Evolutionary conservation across 1,140 invertebrate genomes (phyloP), one percentile per base, ranked within the genome.

Genomic region (Chlorops oryzae): DNA sequence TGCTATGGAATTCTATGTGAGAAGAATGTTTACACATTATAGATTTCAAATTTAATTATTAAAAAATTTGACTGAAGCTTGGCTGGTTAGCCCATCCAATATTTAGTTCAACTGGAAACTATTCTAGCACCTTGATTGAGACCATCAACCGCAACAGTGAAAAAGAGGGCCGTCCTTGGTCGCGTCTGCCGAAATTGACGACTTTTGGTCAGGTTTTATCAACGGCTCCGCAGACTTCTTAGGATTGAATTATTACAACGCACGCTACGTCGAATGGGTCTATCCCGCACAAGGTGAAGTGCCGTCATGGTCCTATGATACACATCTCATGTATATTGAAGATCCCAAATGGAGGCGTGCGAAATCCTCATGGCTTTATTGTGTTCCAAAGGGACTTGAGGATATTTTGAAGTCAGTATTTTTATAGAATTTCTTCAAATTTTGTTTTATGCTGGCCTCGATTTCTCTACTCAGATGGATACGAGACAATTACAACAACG

Each of bases 11-110:
- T 82, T 80, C 56, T 57, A 62, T 18, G 77, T 78, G 59, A 73
- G 70, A 23, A 12, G 32, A 37, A 38, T 43, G 3, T 17, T 24
- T 23, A 15, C 5, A 21, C 18, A 15, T 17, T 44, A 12, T 10
- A 23, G 17, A 27, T 24, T 49, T 23, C 24, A 24, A 5, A 22
- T 7, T 7, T 22, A 21, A 41, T 5, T 23, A 24, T 43, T 5
- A 38, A 17, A 20, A n/a, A 5, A 13, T 21, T 49, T 28, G 5
- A 41, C 73, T 75, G 37, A 59, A 80, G 78, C 71, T 77, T 32
- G 84, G 84, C 12, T 84, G 81, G 81, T 78, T 77, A 45, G 75
- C 78, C 0, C 66, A 85, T 61, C 81, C 81, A 15, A 78, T 85
- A 47, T 80, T 79, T 65, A 76, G 76, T 0, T 42, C 63, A 44